A percentile compares a stretch with the other conserved stretches of the same genome.
These are phyloP conservation scores for Garra rufa DNA, from an alignment of 2,113 vertebrate genomes.

Conservation along the genomic window DNA sequence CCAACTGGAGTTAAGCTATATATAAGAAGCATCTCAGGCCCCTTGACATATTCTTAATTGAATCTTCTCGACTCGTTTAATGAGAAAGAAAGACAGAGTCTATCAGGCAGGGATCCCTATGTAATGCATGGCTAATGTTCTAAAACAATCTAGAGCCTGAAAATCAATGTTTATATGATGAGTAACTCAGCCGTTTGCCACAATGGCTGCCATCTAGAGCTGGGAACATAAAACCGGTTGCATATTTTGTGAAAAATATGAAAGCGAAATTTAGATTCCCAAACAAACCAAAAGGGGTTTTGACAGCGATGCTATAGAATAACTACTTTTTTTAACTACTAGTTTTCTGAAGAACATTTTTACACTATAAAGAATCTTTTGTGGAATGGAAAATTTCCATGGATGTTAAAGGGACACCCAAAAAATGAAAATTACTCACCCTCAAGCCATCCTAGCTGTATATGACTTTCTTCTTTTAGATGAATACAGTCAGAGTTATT, in stretches of 20 bases:
- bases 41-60: constrained; percentile 41
- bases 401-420: no score
- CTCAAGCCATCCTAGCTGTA: no score
- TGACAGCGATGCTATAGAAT: neutral
- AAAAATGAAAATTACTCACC: no score
- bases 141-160: constrained; percentile 22
- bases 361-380: no score
- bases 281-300: neutral
- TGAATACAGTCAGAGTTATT: no score
- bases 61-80: constrained; percentile 30
- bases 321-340: no score
- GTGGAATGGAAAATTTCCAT: no score
- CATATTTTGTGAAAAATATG: neutral
- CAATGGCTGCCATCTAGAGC: neutral
- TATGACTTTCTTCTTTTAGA: no score
- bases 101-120: constrained; percentile 24
- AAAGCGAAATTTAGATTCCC: neutral
- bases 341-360: no score
- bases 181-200: neutral
- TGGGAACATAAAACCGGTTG: neutral
- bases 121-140: constrained; percentile 35
- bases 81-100: constrained; percentile 40
- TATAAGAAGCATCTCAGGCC: constrained; percentile 13
- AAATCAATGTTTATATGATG: constrained; percentile 29
- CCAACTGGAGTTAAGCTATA: constrained; percentile 33